A percentile compares a stretch with the other conserved stretches of the same genome.
Evolutionary conservation across 2,113 vertebrate genomes (phyloP).

Genomic region (Phoxinus phoxinus): DNA sequence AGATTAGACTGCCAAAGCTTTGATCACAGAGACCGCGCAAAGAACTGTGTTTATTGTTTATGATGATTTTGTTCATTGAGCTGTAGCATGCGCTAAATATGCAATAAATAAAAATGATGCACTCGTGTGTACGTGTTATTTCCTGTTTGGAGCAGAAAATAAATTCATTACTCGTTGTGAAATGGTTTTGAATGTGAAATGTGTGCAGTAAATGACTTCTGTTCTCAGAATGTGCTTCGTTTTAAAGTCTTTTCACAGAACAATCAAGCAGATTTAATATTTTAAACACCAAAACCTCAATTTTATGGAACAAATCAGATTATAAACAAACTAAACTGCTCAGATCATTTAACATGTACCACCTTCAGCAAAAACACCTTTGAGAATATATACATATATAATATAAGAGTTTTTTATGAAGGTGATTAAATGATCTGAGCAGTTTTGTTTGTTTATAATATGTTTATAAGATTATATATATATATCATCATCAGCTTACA

Average conservation of each 20-base stretch:
- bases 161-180: background rate
- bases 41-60: constrained; percentile 55
- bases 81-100: constrained; percentile 39
- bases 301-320: background rate
- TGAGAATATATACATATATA: background rate
- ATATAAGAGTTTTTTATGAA: too few relatives aligned
- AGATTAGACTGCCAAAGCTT: constrained; percentile 60
- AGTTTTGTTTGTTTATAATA: too few relatives aligned
- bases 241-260: background rate
- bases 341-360: background rate
- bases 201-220: background rate
- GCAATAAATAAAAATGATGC: constrained; percentile 41
- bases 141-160: constrained; percentile 41
- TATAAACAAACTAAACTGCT: background rate
- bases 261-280: background rate
- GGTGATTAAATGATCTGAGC: too few relatives aligned
- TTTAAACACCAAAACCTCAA: background rate
- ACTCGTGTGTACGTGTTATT: constrained; percentile 37
- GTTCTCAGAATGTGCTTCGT: background rate
- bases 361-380: background rate
- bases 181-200: background rate
- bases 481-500: background rate
- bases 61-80: constrained; percentile 57
- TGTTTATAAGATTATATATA: too few relatives aligned
- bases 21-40: constrained; percentile 55